phyloP scores from a whole-genome alignment of 2,113 vertebrate genomes.

The Notiomystis cincta region DNA sequence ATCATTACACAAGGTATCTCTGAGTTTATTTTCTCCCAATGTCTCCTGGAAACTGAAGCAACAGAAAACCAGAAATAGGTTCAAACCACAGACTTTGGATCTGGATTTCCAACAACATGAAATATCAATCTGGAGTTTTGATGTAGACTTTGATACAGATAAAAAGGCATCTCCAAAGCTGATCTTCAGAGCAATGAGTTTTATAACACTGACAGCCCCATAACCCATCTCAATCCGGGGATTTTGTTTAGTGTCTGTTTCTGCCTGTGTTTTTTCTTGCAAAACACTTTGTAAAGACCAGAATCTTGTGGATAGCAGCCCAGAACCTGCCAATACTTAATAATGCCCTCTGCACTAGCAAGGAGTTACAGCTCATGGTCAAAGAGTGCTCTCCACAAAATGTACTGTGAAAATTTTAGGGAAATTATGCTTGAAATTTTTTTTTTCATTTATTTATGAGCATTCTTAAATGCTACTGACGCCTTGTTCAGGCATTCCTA shows the following conservation, averaged over 20 bases:
- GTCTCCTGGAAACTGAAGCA: not conserved
- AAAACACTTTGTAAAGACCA: not conserved
- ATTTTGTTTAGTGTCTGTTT: not conserved
- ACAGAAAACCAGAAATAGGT: slow-evolving; percentile 11
- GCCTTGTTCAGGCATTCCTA: not conserved
- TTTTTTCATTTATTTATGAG: not conserved
- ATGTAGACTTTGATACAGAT: not conserved
- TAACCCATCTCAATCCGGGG: not conserved
- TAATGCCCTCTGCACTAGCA: not conserved
- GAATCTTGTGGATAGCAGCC: not conserved
- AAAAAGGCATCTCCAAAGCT: slow-evolving; percentile 1
- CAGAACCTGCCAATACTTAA: not conserved
- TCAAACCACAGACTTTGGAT: not conserved
- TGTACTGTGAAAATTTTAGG: not conserved
- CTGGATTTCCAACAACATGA: not conserved
- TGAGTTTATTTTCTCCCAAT: not conserved
- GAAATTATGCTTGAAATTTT: not conserved
- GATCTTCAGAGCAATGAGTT: not conserved
- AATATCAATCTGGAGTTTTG: not conserved
- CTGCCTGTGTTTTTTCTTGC: not conserved
- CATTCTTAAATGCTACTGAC: not conserved
- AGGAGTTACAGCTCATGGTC: not conserved
- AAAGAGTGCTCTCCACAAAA: not conserved
- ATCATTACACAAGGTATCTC: not conserved
- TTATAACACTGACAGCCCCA: not conserved